Evolutionary conservation across 2,113 vertebrate species (phyloP).

Genomic region (Otus sunia): DNA sequence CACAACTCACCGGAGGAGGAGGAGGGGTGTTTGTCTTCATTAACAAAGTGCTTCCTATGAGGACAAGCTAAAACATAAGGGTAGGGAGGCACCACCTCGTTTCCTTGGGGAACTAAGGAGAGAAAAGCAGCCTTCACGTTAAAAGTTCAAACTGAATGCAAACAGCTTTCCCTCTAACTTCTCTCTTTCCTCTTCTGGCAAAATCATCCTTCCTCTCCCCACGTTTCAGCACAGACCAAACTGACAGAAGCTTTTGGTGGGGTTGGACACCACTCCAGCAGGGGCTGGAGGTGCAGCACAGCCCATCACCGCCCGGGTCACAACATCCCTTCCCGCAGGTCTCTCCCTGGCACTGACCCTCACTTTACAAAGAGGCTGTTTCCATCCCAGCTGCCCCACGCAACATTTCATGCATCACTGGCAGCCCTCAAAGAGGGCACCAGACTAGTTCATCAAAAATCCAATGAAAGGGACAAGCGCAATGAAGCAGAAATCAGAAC

Average conservation of each 20-base stretch:
- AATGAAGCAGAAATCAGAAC: neutral
- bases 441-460: neutral
- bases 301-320: neutral
- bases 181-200: neutral
- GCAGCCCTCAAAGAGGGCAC: neutral
- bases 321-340: rapidly evolving
- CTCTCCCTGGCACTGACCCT: rapidly evolving
- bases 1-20: neutral
- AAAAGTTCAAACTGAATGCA: neutral
- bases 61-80: neutral
- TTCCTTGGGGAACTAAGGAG: neutral
- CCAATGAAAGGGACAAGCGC: neutral
- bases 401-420: neutral
- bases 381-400: rapidly evolving
- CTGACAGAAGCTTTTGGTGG: neutral
- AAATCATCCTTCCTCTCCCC: neutral
- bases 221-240: neutral
- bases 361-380: neutral
- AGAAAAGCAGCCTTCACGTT: neutral
- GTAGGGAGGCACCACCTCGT: neutral
- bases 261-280: rapidly evolving
- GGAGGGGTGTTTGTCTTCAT: neutral
- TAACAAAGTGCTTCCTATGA: neutral
- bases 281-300: rapidly evolving
- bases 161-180: neutral